Evolutionary conservation across 2,113 vertebrate species (phyloP).

Genomic region (Peromyscus leucopus): DNA sequence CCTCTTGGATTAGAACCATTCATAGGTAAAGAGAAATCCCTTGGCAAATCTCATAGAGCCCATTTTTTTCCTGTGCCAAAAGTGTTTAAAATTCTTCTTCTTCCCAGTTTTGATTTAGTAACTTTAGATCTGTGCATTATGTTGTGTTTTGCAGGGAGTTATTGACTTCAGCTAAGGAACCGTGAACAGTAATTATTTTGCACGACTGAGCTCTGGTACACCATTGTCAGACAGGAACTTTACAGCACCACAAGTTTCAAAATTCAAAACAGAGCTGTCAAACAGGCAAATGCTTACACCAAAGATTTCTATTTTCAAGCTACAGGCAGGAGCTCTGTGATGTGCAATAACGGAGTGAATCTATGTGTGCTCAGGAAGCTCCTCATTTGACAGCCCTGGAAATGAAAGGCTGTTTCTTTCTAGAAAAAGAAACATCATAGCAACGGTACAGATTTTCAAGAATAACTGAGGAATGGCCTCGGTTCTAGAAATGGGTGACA

Average conservation of each 20-base stretch:
- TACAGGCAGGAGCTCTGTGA: constrained; percentile 77
- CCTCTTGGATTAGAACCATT: constrained; percentile 13
- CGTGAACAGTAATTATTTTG: constrained; percentile 83
- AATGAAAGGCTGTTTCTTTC: constrained; percentile 64
- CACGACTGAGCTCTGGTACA: constrained; percentile 78
- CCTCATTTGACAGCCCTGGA: constrained; percentile 75
- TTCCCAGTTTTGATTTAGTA: constrained; percentile 74
- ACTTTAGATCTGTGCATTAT: constrained; percentile 81
- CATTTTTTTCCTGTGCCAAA: constrained; percentile 45
- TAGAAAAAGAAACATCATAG: constrained; percentile 55
- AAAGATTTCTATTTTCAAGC: constrained; percentile 78
- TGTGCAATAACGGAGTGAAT: constrained; percentile 69
- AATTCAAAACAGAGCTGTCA: constrained; percentile 82
- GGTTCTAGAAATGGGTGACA: neutral
- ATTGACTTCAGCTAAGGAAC: constrained; percentile 82
- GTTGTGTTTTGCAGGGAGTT: constrained; percentile 76
- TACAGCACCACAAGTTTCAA: constrained; percentile 72
- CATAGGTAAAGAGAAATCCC: constrained; percentile 53
- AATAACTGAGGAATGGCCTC: neutral
- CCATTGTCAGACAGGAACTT: constrained; percentile 80
- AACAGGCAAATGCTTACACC: constrained; percentile 77
- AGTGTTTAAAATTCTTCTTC: constrained; percentile 71
- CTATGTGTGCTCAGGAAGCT: constrained; percentile 65
- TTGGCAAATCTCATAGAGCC: constrained; percentile 45
- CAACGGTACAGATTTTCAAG: constrained; percentile 46